Percentiles rank a stretch among this genome's conserved stretches.
These are phyloP conservation scores for Cataglyphis cursor DNA, from an alignment of 2,888 invertebrate genomes.

Conservation along the genomic window DNA sequence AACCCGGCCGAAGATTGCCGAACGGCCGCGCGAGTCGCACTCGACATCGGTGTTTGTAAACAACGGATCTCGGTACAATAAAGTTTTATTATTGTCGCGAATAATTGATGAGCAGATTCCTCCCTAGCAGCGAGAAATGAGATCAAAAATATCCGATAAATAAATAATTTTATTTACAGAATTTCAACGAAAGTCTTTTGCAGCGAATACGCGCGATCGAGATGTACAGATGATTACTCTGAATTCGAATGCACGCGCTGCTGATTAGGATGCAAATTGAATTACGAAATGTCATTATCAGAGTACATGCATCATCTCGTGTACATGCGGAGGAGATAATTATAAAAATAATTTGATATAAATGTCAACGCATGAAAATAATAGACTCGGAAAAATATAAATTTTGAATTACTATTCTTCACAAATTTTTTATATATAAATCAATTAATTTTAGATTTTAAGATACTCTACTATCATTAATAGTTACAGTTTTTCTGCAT, in stretches of 20 bases:
- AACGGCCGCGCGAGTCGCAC: constrained; percentile 2
- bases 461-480: not conserved
- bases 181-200: not conserved
- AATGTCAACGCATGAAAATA: not conserved
- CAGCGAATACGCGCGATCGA: not conserved
- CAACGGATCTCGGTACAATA: not conserved
- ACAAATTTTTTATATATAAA: not conserved
- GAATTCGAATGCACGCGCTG: not conserved
- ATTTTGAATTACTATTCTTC: not conserved
- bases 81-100: not conserved
- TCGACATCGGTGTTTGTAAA: not conserved
- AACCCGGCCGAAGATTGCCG: constrained; percentile 60
- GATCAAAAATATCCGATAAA: not conserved
- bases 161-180: not conserved
- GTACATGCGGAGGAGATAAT: not conserved
- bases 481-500: not conserved
- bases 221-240: not conserved
- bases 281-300: not conserved
- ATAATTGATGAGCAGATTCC: not conserved
- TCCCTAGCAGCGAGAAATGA: not conserved
- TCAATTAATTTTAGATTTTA: not conserved
- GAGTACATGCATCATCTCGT: not conserved
- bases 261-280: not conserved
- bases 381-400: not conserved
- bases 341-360: not conserved